Evolutionary conservation across 2,888 invertebrate species (phyloP).

Genomic region (Caenorhabditis sp.): DNA sequence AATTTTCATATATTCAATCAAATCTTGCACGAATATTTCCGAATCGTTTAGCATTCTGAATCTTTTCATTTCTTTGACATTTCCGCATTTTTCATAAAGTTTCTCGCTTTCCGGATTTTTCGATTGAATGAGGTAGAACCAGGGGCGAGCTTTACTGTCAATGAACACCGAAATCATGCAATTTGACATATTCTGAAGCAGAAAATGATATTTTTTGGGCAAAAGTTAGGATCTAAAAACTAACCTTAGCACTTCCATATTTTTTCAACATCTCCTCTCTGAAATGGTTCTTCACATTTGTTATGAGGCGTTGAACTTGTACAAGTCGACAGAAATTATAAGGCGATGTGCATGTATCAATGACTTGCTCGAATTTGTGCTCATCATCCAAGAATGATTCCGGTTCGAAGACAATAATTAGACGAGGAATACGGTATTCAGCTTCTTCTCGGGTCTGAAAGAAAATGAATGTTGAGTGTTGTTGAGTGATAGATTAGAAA

Average conservation of each 20-base stretch:
- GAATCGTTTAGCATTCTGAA: background rate
- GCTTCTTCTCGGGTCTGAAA: no score
- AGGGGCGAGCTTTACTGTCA: background rate
- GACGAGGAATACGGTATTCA: no score
- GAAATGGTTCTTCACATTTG: no score
- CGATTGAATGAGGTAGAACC: background rate
- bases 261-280: no score
- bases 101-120: background rate
- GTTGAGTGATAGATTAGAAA: no score
- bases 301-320: no score
- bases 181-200: background rate
- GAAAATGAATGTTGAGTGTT: no score
- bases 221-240: no score
- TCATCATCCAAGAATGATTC: slow-evolving; percentile 2
- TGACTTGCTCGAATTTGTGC: background rate
- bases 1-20: background rate
- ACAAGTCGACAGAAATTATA: no score
- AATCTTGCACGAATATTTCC: background rate
- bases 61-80: background rate
- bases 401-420: no score
- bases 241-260: background rate
- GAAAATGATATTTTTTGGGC: no score
- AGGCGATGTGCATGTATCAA: background rate
- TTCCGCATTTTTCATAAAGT: background rate
- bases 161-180: background rate